These are phyloP conservation scores for Ciona savignyi DNA, from an alignment of 23 tunicate genomes.

Conservation along the genomic window DNA sequence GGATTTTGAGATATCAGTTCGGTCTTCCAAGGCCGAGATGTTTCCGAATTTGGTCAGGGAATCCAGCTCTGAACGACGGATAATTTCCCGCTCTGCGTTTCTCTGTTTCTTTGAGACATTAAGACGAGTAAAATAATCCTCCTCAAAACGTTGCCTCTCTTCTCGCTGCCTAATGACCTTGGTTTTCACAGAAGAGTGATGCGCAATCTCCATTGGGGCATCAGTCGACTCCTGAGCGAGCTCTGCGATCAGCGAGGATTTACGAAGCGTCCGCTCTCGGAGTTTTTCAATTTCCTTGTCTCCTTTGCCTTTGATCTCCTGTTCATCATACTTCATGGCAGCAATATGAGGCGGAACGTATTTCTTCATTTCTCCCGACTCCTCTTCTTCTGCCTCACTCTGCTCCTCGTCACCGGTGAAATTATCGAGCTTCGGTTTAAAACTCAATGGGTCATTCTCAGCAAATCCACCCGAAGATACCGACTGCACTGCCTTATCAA, in stretches of 20 bases:
- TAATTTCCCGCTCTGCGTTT: conserved; percentile 12
- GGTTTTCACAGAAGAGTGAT: conserved; percentile 12
- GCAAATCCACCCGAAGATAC: not conserved
- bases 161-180: conserved; percentile 11
- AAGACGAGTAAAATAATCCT: conserved; percentile 40
- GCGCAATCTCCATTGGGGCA: conserved; percentile 25
- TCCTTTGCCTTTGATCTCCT: conserved; percentile 8
- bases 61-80: conserved; percentile 57
- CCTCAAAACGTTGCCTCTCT: conserved; percentile 33
- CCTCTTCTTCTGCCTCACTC: conserved; percentile 3
- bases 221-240: conserved; percentile 37
- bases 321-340: conserved; percentile 20
- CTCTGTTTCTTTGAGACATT: conserved; percentile 56
- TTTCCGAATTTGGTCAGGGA: conserved; percentile 65
- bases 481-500: conserved; percentile 25
- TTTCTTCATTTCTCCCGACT: conserved; percentile 3
- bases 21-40: conserved; percentile 29
- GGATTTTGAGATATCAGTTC: too few relatives aligned
- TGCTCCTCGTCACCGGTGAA: conserved; percentile 12
- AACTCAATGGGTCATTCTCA: conserved; percentile 14
- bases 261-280: conserved; percentile 26
- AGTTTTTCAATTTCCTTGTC: conserved; percentile 11
- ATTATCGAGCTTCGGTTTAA: conserved; percentile 31
- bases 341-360: conserved; percentile 45
- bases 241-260: conserved; percentile 30